Percentiles rank a stretch among this genome's conserved stretches.
Evolutionary conservation across 1,140 invertebrate genomes (phyloP).

Genomic region (Trichonephila inaurata): DNA sequence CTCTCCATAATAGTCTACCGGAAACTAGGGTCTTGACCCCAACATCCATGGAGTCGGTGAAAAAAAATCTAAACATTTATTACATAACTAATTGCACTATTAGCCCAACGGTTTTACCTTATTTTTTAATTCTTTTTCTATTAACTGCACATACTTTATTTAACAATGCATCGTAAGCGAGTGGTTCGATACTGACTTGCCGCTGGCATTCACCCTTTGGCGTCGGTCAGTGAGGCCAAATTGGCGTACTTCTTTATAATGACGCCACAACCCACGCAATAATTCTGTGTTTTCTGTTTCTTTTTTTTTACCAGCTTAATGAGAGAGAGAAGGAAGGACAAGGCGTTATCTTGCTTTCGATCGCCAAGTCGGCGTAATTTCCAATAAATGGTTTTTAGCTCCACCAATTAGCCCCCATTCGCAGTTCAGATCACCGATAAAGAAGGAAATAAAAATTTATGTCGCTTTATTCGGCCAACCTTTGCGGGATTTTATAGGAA

Average conservation of each 20-base stretch:
- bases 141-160: background rate
- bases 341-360: background rate
- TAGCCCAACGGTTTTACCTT: background rate
- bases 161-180: slow-evolving; percentile 4
- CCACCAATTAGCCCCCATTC: slow-evolving; percentile 14
- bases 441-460: slow-evolving; percentile 22
- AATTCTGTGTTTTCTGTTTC: background rate
- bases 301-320: background rate
- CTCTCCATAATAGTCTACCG: background rate
- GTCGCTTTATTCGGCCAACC: background rate
- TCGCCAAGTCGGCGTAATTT: slow-evolving; percentile 1
- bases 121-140: background rate
- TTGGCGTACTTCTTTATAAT: slow-evolving; percentile 8
- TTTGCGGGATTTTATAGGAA: slow-evolving; percentile 3
- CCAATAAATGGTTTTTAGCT: slow-evolving; percentile 30
- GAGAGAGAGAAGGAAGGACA: background rate
- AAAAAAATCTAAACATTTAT: slow-evolving; percentile 24
- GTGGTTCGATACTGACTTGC: background rate
- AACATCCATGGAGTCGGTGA: background rate
- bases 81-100: slow-evolving; percentile 16
- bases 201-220: background rate
- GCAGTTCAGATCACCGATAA: slow-evolving; percentile 19
- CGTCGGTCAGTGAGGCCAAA: background rate
- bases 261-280: slow-evolving; percentile 23
- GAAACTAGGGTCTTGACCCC: background rate